These are phyloP conservation scores for Cherax quadricarinatus DNA, from an alignment of 1,140 invertebrate species.

Conservation along the genomic window DNA sequence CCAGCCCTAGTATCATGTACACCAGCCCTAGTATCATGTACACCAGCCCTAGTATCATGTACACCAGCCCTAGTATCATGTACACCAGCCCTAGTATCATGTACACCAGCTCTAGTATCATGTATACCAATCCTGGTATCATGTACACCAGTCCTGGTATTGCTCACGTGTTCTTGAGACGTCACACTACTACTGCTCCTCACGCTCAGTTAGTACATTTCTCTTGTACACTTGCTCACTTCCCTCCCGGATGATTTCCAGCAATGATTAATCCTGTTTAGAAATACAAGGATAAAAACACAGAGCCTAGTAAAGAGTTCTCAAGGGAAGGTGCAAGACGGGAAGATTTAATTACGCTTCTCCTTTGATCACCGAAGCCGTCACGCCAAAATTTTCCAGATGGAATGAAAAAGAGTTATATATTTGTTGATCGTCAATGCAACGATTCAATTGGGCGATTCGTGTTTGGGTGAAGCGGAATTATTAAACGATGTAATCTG, in stretches of 20 bases:
- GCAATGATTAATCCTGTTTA: not conserved
- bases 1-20: too few relatives aligned
- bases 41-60: too few relatives aligned
- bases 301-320: not conserved
- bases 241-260: not conserved
- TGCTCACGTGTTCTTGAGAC: too few relatives aligned
- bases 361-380: constrained; percentile 32
- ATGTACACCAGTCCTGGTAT: too few relatives aligned
- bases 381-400: constrained; percentile 30
- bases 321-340: not conserved
- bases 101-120: too few relatives aligned
- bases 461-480: constrained; percentile 8
- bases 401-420: not conserved
- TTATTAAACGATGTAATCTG: constrained; percentile 33
- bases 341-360: constrained; percentile 29
- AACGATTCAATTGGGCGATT: constrained; percentile 24
- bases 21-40: too few relatives aligned
- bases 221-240: too few relatives aligned
- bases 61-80: too few relatives aligned
- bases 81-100: too few relatives aligned
- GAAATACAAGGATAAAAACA: not conserved
- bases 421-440: constrained; percentile 28
- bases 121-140: too few relatives aligned
- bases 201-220: too few relatives aligned
- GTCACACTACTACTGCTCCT: too few relatives aligned